phyloP scores from a whole-genome alignment of 2,888 invertebrate species.

The Nyleta sp. region DNA sequence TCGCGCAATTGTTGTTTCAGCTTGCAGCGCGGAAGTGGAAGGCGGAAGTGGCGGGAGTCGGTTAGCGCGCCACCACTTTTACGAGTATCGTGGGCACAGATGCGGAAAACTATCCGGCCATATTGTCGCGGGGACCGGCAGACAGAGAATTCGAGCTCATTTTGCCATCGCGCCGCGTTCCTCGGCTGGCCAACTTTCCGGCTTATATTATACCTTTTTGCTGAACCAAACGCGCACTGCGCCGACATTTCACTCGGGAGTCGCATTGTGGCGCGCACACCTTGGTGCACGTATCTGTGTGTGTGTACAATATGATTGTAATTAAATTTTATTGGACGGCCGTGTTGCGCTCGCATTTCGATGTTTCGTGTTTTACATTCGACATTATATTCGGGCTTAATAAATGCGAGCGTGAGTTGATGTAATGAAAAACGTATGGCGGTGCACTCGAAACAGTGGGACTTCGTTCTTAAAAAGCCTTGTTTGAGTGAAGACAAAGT shows the following conservation, averaged over 20 bases:
- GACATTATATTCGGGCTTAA: conserved; percentile 21
- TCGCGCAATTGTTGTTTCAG: conserved; percentile 46
- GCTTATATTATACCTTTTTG: conserved; percentile 23
- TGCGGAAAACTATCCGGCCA: conserved; percentile 62
- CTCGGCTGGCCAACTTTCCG: conserved; percentile 22
- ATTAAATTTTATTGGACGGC: conserved; percentile 42
- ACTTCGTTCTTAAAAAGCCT: no score
- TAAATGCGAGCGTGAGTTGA: no score
- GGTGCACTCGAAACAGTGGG: no score
- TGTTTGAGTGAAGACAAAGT: no score
- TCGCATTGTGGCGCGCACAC: conserved; percentile 3
- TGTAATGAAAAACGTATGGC: no score
- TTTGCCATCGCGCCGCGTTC: no score
- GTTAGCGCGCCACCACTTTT: conserved; percentile 49
- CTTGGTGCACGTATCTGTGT: no score
- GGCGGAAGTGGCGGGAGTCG: conserved; percentile 6
- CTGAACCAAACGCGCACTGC: background rate
- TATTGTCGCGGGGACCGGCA: conserved; percentile 20
- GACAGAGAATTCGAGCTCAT: conserved; percentile 25
- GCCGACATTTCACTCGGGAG: conserved; percentile 10
- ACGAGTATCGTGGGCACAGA: conserved; percentile 58
- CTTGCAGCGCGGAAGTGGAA: background rate
- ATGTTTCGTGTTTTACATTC: conserved; percentile 27
- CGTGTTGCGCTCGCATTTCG: conserved; percentile 2
- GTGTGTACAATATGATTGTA: conserved; percentile 25